Percentiles rank a stretch among this genome's conserved stretches.
These are phyloP conservation scores for Drosophila diplacantha DNA, from an alignment of 2,888 invertebrate genomes.

Conservation along the genomic window DNA sequence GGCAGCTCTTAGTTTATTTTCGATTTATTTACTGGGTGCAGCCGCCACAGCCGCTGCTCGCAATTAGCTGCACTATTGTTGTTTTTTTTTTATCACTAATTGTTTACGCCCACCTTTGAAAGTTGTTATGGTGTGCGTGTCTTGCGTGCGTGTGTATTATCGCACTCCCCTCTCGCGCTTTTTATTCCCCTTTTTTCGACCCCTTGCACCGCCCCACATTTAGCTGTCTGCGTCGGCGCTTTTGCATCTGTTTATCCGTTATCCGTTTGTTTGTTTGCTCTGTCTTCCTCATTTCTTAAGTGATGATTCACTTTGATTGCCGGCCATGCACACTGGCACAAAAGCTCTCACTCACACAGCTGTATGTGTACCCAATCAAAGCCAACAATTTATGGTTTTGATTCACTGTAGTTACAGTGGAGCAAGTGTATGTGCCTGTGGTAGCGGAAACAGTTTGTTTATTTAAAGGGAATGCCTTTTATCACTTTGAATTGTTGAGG, in stretches of 20 bases:
- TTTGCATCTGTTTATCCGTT: slow-evolving; percentile 39
- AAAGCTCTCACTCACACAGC: neutral
- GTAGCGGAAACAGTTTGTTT: slow-evolving; percentile 8
- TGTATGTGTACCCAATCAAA: slow-evolving; percentile 16
- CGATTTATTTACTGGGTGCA: slow-evolving; percentile 50
- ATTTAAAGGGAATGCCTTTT: slow-evolving; percentile 2
- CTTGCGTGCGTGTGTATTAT: slow-evolving; percentile 10
- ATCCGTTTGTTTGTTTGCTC: slow-evolving; percentile 34
- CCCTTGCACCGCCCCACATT: slow-evolving; percentile 11
- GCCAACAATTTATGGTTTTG: slow-evolving; percentile 31
- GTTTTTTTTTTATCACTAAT: slow-evolving; percentile 47
- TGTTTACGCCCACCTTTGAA: slow-evolving; percentile 64
- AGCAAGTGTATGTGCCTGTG: neutral
- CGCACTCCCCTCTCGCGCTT: slow-evolving; percentile 10
- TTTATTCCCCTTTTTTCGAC: neutral
- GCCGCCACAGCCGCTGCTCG: slow-evolving; percentile 10
- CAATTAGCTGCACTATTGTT: slow-evolving; percentile 18
- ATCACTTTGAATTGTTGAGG: neutral
- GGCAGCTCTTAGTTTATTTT: slow-evolving; percentile 22
- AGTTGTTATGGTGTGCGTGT: slow-evolving; percentile 11
- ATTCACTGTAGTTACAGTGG: slow-evolving; percentile 33
- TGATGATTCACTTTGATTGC: slow-evolving; percentile 64
- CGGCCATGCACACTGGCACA: slow-evolving; percentile 15
- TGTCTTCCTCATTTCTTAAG: slow-evolving; percentile 56
- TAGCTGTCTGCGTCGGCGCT: slow-evolving; percentile 45